Evolutionary conservation across 2,888 invertebrate species (phyloP), one percentile per base, ranked within the genome.

Genomic region (Heliothis peltigera): DNA sequence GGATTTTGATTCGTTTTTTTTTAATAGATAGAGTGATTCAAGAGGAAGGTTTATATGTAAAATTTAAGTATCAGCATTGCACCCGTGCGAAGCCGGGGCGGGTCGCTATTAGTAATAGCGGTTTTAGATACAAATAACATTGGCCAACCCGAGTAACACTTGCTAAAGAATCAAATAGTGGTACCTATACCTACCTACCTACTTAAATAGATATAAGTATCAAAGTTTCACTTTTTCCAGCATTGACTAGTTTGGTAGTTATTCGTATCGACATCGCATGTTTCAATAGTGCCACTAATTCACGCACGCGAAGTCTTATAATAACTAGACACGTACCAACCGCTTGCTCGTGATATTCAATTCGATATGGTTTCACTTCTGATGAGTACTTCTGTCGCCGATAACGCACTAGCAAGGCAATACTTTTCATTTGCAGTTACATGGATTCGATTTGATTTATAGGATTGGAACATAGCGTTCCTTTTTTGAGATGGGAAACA

Each of bases 331-430:
- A 89, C 88, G 89, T 91, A 91, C 85, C 84, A 87, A 87, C 86
- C 85, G 84, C 76, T 79, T 77, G 84, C 88, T 92, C 92, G 90
- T 92, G 92, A 89, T 91, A 89, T 87, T 85, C 86, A 78, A 93
- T 93, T 93, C 84, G 93, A 87, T 88, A 87, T 91, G 92, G 93
- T 94, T 94, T 94, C 94, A 94, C 94, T 93, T 91, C 89, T 89
- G 88, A 89, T 87, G 86, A 84, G 82, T 82, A 62, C 77, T 81
- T 59, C 81, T 77, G 76, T 76, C 77, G 72, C 70, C 79, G 72
- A 76, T 83, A 83, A 81, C 76, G 64, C 64, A 74, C 57, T 68
- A 19, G 15, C 2, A 12, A 19, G 39, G 28, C 46, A 55, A 67
- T 65, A 69, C 56, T 61, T 72, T 68, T 76, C 46, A 12, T 69